Evolutionary conservation across 2,888 invertebrate genomes (phyloP).

Genomic region (Synergus itoensis): DNA sequence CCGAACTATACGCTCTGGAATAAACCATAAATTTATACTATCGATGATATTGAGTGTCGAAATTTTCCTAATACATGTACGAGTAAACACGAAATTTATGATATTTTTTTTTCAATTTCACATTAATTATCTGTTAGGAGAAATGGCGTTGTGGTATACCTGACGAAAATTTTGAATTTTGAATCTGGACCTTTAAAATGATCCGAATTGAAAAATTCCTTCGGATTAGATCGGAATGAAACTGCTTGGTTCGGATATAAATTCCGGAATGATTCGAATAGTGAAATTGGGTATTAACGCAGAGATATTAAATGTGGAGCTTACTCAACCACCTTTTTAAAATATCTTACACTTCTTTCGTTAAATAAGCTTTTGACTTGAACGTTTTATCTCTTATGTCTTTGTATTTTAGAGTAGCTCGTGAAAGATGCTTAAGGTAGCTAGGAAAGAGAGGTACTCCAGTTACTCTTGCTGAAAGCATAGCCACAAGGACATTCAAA

Average conservation of each 20-base stretch:
- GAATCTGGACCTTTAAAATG: too few species aligned
- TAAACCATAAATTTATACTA: conserved; percentile 25
- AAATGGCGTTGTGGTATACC: too few species aligned
- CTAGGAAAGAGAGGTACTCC: conserved; percentile 1
- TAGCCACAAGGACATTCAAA: conserved; percentile 27
- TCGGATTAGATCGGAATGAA: too few species aligned
- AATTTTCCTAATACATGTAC: conserved; percentile 12
- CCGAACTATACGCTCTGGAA: not conserved
- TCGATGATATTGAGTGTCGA: conserved; percentile 15
- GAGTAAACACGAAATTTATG: not conserved
- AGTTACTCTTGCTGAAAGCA: conserved; percentile 21
- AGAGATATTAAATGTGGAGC: too few species aligned
- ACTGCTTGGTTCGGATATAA: too few species aligned
- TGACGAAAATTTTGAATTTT: too few species aligned
- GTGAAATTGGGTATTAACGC: too few species aligned
- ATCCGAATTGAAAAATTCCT: too few species aligned
- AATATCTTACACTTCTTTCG: too few species aligned
- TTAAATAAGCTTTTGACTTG: not conserved
- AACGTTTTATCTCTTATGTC: not conserved
- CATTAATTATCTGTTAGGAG: not conserved
- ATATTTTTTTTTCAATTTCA: not conserved
- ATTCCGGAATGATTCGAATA: too few species aligned
- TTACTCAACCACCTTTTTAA: too few species aligned
- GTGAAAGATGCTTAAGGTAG: not conserved
- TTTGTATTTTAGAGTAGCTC: not conserved